Conservation (phyloP, 2,797 vertebrate species). For the Centropyge bicolor region DNA sequence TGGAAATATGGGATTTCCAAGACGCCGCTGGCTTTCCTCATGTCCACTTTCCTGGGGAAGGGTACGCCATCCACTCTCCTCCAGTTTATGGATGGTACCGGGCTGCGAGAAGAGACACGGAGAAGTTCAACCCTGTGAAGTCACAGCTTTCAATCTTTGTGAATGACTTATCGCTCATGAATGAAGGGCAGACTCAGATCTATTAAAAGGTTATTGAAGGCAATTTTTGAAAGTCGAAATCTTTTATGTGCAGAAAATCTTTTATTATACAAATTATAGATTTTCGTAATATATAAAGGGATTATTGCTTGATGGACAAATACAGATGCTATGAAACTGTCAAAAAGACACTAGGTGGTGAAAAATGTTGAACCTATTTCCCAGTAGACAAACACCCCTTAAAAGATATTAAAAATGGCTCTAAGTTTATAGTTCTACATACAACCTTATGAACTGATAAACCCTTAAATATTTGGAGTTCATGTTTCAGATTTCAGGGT, state of each 20-base stretch:
- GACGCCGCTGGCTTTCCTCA: slow-evolving; percentile 91
- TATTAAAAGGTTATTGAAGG: background rate
- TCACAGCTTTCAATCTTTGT: background rate
- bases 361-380: background rate
- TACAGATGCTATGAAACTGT: background rate
- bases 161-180: background rate
- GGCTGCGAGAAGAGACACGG: slow-evolving; percentile 80
- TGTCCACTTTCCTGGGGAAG: slow-evolving; percentile 92
- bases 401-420: background rate
- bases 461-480: background rate
- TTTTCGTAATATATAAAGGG: background rate
- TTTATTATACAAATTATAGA: background rate
- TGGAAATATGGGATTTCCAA: slow-evolving; percentile 98
- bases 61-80: slow-evolving; percentile 89
- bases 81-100: slow-evolving; percentile 94
- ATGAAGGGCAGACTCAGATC: background rate
- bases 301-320: background rate
- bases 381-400: background rate
- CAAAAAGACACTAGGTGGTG: background rate
- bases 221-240: background rate
- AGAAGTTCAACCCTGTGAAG: background rate
- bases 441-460: background rate
- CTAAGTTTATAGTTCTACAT: too few species aligned
- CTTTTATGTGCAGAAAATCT: background rate
- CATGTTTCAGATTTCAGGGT: background rate